Evolutionary conservation across 1,140 invertebrate species (phyloP), one percentile per base, ranked within the genome.

Genomic region (Helicoverpa zea): DNA sequence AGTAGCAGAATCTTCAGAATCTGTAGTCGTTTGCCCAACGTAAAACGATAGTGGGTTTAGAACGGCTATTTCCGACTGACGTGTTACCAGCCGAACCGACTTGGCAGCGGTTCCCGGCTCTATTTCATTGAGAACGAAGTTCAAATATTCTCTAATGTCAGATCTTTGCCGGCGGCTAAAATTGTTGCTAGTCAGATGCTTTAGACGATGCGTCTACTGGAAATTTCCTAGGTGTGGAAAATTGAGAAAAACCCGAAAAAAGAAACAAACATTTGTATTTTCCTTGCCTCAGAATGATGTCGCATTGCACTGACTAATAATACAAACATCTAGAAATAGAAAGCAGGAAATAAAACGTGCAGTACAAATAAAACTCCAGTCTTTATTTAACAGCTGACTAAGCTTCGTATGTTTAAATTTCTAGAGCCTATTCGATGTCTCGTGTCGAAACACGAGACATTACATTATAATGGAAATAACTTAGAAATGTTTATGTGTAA

Each of bases 41-140:
- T 84, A 89, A 87, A 81, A 87, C 74, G 82, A 88, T 85, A 83
- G 73, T 56, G 66, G 84, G 83, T 77, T 84, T 63, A 81, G 59
- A 64, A 86, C 76, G 86, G 83, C 86, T 92, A 93, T 92, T 91
- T 92, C 86, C 81, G 88, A 88, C 85, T 82, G 83, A 81, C 84
- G 83, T 92, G 89, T 88, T 89, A 86, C 86, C 81, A 86, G 83
- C 84, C 81, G 77, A 64, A 58, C n/a, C 83, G 85, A 87, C 86
- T 94, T 94, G 92, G 91, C 92, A 93, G 90, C 92, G 87, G 85
- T 63, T 72, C 82, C 84, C 81, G 83, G 79, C 54, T 89, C 86
- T 86, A 87, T 87, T 89, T 86, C 86, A 86, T 86, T 87, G 83
- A 84, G 90, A 90, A 90, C 90, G 89, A 93, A 94, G 91, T 92